Percentiles rank a stretch among this genome's conserved stretches.
Conservation (phyloP, 2,797 vertebrate genomes). For the Spea hammondii region DNA sequence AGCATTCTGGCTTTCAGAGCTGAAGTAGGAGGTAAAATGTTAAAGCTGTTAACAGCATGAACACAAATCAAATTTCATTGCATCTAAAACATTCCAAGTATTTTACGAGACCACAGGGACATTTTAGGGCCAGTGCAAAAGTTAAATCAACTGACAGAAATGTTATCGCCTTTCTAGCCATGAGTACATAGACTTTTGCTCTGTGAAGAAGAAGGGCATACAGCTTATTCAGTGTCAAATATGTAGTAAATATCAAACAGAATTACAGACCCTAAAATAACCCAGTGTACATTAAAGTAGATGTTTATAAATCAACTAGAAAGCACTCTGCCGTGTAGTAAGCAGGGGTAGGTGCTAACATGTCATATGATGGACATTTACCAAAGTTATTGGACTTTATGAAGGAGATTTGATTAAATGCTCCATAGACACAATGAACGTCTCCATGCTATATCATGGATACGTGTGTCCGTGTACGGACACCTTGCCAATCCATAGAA, state of each 20-base stretch:
- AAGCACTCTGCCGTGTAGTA: background rate
- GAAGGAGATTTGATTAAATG: too few species aligned
- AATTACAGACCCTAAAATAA: conserved; percentile 13
- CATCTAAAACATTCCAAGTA: conserved; percentile 16
- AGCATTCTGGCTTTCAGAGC: conserved; percentile 1
- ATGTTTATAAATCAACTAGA: conserved; percentile 9
- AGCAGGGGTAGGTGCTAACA: background rate
- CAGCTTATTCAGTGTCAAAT: conserved; percentile 2
- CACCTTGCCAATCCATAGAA: too few species aligned
- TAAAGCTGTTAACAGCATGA: conserved; percentile 13
- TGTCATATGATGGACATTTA: too few species aligned
- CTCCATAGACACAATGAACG: too few species aligned
- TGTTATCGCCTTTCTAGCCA: conserved; percentile 31
- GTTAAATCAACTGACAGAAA: conserved; percentile 48
- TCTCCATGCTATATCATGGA: too few species aligned
- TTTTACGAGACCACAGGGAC: conserved; percentile 35
- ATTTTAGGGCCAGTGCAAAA: conserved; percentile 41
- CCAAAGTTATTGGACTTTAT: too few species aligned
- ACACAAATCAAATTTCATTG: conserved; percentile 25
- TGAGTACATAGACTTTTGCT: conserved; percentile 1
- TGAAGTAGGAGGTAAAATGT: conserved; percentile 3
- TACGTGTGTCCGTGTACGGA: too few species aligned
- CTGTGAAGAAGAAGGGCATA: background rate
- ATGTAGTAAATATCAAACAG: conserved; percentile 3
- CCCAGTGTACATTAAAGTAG: background rate